Conservation (phyloP, 2,113 vertebrate species). For the Engystomops pustulosus region DNA sequence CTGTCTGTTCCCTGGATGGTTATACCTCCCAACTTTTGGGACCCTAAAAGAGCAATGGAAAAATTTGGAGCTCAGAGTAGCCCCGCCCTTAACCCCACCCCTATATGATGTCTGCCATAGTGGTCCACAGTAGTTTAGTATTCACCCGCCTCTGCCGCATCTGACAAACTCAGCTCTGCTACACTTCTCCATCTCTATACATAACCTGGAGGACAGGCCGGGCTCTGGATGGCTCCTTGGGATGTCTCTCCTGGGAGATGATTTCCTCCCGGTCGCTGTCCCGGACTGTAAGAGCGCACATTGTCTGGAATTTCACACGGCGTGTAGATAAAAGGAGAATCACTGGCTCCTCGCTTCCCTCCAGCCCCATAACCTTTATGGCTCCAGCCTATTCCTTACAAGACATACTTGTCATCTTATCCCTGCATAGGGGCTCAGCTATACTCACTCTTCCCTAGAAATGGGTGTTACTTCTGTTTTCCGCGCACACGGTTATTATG, state of each 20-base stretch:
- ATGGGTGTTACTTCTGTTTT: slow-evolving; percentile 28
- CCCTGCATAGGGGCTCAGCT: neutral
- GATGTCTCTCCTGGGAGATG: neutral
- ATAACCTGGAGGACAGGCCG: neutral
- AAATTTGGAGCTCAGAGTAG: too few relatives aligned
- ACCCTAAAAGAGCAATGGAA: too few relatives aligned
- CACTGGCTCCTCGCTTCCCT: slow-evolving; percentile 24
- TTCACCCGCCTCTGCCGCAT: neutral
- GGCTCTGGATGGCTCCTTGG: neutral
- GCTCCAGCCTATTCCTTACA: slow-evolving; percentile 49
- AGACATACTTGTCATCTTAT: slow-evolving; percentile 52
- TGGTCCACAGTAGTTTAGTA: too few relatives aligned
- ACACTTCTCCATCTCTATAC: neutral
- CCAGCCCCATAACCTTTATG: slow-evolving; percentile 49
- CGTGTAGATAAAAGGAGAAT: slow-evolving; percentile 55
- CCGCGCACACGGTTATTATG: neutral
- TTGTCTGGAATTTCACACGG: slow-evolving; percentile 50
- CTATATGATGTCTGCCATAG: too few relatives aligned
- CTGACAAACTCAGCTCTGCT: neutral
- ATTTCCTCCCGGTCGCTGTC: neutral
- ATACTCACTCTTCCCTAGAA: slow-evolving; percentile 21
- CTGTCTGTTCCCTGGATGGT: too few relatives aligned
- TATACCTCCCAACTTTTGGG: too few relatives aligned
- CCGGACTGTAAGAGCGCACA: slow-evolving; percentile 2
- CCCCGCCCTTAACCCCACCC: too few relatives aligned